A percentile compares a stretch with the other conserved stretches of the same genome.
Conservation (phyloP, 2,797 vertebrate species). For the Scarus forsteni region DNA sequence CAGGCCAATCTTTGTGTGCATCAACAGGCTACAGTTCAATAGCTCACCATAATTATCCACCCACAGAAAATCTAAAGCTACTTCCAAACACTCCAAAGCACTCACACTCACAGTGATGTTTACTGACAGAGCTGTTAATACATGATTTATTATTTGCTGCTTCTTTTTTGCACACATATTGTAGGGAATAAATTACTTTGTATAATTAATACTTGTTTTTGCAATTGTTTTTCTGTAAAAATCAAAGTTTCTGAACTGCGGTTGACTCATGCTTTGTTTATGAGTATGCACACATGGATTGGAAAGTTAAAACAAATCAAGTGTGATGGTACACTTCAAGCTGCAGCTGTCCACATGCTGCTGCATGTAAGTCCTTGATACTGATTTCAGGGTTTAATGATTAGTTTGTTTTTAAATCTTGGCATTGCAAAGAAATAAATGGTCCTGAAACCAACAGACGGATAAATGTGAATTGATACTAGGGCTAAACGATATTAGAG, state of each 20-base stretch:
- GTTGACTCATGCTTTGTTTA: not conserved
- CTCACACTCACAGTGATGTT: not conserved
- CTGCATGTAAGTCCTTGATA: not conserved
- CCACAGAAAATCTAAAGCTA: constrained; percentile 24
- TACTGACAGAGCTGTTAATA: constrained; percentile 6
- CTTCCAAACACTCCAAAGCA: not conserved
- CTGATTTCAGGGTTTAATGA: not conserved
- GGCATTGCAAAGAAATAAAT: not conserved
- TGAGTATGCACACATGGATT: not conserved
- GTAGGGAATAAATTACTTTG: not conserved
- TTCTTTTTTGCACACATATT: not conserved
- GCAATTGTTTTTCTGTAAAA: not conserved
- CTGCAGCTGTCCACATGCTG: not conserved
- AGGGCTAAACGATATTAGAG: not conserved
- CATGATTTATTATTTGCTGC: not conserved
- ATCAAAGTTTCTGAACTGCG: not conserved
- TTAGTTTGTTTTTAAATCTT: not conserved
- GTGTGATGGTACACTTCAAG: not conserved
- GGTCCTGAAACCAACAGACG: not conserved
- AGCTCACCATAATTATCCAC: constrained; percentile 27
- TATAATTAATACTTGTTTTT: not conserved
- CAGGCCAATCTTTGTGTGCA: constrained; percentile 6
- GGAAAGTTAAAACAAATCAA: constrained; percentile 19
- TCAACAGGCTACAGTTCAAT: constrained; percentile 24
- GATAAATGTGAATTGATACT: not conserved